Conservation (phyloP, 2,113 vertebrate genomes). For the Tautogolabrus adspersus region DNA sequence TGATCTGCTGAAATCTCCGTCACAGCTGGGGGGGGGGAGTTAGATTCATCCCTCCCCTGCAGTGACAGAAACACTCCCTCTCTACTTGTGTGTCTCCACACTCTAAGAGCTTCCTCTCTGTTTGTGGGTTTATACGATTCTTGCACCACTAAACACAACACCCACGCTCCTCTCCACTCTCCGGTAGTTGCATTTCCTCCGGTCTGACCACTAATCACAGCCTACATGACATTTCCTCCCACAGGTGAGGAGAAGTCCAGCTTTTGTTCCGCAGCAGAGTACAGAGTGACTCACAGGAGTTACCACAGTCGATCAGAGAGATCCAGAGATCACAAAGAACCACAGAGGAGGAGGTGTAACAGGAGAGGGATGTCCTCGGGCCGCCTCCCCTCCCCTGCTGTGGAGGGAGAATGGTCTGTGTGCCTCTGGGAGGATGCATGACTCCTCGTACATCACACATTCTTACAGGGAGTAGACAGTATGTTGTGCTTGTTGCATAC, state of each 20-base stretch:
- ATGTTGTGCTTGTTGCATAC: too few relatives aligned
- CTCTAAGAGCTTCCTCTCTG: constrained; percentile 9
- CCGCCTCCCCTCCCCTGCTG: constrained; percentile 1
- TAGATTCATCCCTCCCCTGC: constrained; percentile 4
- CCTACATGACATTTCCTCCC: constrained; percentile 29
- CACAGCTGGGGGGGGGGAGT: constrained; percentile 9
- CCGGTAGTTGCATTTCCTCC: constrained; percentile 25
- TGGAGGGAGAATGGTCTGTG: constrained; percentile 5
- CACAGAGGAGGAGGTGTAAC: constrained; percentile 36
- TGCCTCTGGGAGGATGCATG: constrained; percentile 23
- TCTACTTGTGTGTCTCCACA: constrained; percentile 37
- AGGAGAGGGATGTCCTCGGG: constrained; percentile 57
- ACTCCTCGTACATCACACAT: constrained; percentile 29
- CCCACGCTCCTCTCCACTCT: constrained; percentile 28
- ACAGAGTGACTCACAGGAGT: constrained; percentile 40
- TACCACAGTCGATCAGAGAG: constrained; percentile 38
- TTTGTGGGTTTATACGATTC: constrained; percentile 27
- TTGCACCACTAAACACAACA: constrained; percentile 19
- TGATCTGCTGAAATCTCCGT: constrained; percentile 56
- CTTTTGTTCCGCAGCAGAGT: constrained; percentile 20
- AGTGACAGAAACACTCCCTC: constrained; percentile 33
- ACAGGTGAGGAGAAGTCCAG: constrained; percentile 41
- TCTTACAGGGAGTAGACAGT: not conserved
- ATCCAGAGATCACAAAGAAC: constrained; percentile 53
- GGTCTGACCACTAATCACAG: constrained; percentile 33